Conservation (phyloP, 2,113 vertebrate genomes). For the Hassar affinis region DNA sequence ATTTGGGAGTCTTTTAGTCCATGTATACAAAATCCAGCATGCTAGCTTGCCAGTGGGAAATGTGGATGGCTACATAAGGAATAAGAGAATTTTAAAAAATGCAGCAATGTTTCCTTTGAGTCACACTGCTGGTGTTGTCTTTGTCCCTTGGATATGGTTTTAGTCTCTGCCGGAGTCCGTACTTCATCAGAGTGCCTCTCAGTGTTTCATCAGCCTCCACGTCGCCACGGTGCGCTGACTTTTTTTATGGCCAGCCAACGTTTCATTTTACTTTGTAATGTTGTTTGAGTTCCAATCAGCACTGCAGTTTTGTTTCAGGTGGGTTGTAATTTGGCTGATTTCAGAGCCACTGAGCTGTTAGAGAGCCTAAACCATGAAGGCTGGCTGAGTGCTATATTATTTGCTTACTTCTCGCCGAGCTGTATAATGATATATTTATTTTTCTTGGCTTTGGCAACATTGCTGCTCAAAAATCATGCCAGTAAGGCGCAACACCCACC, state of each 20-base stretch:
- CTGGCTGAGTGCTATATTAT: conserved; percentile 4
- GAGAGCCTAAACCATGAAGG: background rate
- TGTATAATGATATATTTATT: conserved; percentile 11
- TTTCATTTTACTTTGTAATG: conserved; percentile 18
- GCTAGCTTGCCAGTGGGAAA: background rate
- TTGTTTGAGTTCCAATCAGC: conserved; percentile 18
- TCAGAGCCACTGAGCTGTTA: background rate
- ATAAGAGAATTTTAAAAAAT: background rate
- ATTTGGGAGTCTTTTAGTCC: background rate
- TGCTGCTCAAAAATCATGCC: conserved; percentile 6
- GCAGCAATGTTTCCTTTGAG: background rate
- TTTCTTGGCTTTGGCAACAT: conserved; percentile 1
- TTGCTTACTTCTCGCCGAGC: conserved; percentile 8
- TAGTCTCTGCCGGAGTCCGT: background rate
- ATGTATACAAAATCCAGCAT: background rate
- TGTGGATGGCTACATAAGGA: background rate
- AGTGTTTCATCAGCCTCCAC: background rate
- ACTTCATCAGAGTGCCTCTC: background rate
- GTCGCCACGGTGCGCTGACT: background rate
- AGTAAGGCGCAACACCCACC: background rate
- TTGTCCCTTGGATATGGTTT: background rate
- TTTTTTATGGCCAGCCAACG: background rate
- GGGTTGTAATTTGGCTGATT: conserved; percentile 18
- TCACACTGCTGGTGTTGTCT: background rate
- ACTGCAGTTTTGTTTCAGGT: conserved; percentile 14